phyloP scores from a whole-genome alignment of 1,140 invertebrate genomes.

The Lanistes nyassanus region DNA sequence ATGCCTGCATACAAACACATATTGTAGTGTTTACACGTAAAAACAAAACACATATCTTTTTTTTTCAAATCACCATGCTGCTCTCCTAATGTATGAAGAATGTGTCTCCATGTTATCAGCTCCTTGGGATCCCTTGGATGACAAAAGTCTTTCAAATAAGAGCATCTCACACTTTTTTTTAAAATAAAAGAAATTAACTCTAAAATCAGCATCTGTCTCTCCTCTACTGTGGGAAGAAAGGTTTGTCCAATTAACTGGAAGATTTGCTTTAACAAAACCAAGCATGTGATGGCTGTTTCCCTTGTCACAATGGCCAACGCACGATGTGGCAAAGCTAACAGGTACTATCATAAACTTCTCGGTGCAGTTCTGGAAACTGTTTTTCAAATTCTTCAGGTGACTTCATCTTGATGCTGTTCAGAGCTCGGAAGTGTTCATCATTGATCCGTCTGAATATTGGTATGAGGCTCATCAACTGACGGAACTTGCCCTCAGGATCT shows the following conservation, averaged over 20 bases:
- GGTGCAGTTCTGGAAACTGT: constrained; percentile 53
- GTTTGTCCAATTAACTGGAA: background rate
- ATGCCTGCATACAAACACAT: too few relatives aligned
- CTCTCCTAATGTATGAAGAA: too few relatives aligned
- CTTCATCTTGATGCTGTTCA: constrained; percentile 62
- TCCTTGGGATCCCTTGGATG: too few relatives aligned
- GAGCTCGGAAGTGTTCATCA: constrained; percentile 50
- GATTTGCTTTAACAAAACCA: background rate
- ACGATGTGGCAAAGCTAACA: background rate
- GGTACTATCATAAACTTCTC: constrained; percentile 48
- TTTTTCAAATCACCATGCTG: too few relatives aligned
- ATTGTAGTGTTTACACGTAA: too few relatives aligned
- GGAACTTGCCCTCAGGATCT: constrained; percentile 54
- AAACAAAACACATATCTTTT: too few relatives aligned
- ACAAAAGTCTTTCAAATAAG: too few relatives aligned
- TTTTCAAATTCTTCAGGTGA: constrained; percentile 35
- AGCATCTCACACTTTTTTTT: background rate
- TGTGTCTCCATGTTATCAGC: too few relatives aligned
- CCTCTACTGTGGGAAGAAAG: background rate
- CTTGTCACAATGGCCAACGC: background rate
- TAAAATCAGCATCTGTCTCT: background rate
- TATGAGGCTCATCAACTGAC: constrained; percentile 45
- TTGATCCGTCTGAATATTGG: constrained; percentile 53
- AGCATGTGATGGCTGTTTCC: background rate
- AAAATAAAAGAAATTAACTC: background rate